Base-by-base conservation (phyloP, 2,113 vertebrate species). In the Empidonax alnorum region DNA sequence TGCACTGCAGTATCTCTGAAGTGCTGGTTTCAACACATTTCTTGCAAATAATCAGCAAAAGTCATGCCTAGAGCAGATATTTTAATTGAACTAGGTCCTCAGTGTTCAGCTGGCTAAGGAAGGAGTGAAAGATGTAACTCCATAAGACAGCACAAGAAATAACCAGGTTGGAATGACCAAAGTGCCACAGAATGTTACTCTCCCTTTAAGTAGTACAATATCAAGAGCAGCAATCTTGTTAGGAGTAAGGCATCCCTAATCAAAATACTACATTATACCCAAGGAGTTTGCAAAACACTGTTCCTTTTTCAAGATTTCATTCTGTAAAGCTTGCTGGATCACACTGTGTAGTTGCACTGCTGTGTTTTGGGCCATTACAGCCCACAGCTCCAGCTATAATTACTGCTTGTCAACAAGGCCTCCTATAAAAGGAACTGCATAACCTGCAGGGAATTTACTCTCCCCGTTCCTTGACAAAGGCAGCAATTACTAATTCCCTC, bases 401-500 rank as follows among this genome's bases (percentile, higher is more conserved):
- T 94, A 81, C 80, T 90, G 82, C 82, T 80, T 90, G 82, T 79
- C 35, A 18, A 89, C 85, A 77, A 73, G 75, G 50, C 63, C 83
- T 90, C 55, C 94, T 71, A 78, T 41, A 83, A 90, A 84, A 94
- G 75, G 78, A 90, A 71, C 93, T 72, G 37, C 37, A 67, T n/a
- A 94, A 90, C 94, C 56, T 50, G 79, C 22, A 84, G 88, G 65
- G 85, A 95, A 94, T 93, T 95, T 52, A 93, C 72, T 91, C 79
- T 92, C 79, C 44, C 44, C n/a, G 25, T 63, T 93, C 76, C 87
- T 75, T 80, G 56, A 88, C 83, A 88, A 95, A 96, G 68, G 76
- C 47, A 93, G 83, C 90, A 86, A 71, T 95, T 93, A 93, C 83
- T 95, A 90, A 90, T 96, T 86, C 76, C 72, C 67, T 61, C 83